Conservation (phyloP, 2,888 invertebrate species). For the Endotricha flammealis region DNA sequence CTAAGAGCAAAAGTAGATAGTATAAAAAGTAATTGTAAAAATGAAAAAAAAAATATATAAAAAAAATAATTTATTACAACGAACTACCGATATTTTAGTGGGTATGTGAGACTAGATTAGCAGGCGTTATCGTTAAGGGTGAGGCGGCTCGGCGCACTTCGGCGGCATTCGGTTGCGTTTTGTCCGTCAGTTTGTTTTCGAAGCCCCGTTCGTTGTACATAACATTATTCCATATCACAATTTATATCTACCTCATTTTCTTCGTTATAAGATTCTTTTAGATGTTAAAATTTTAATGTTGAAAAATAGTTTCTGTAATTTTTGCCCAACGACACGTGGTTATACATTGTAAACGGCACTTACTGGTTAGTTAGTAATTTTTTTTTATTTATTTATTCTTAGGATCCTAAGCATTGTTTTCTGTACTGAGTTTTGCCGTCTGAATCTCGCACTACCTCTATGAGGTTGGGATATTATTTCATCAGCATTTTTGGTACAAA, state of each 20-base stretch:
- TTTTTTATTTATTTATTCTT: conserved; percentile 45
- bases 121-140: conserved; percentile 31
- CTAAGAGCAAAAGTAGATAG: conserved; percentile 59
- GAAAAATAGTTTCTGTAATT: conserved; percentile 32
- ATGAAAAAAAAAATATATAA: conserved; percentile 32
- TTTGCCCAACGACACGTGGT: conserved; percentile 45
- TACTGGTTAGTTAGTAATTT: conserved; percentile 36
- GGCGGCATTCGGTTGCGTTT: conserved; percentile 13
- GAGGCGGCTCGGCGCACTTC: conserved; percentile 11
- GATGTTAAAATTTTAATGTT: conserved; percentile 54
- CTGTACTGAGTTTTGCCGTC: conserved; percentile 6
- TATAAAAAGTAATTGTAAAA: conserved; percentile 43
- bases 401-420: conserved; percentile 27
- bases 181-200: conserved; percentile 16
- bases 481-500: too few species aligned
- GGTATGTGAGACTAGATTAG: conserved; percentile 32
- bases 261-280: conserved; percentile 68
- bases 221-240: conserved; percentile 69
- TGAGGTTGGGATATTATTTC: too few species aligned
- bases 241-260: conserved; percentile 75
- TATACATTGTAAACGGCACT: conserved; percentile 25
- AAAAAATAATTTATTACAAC: conserved; percentile 61
- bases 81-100: conserved; percentile 56
- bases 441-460: conserved; percentile 5
- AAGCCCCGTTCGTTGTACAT: conserved; percentile 21